Conservation (phyloP, 2,888 invertebrate species). For the Ectemnius cavifrons region DNA sequence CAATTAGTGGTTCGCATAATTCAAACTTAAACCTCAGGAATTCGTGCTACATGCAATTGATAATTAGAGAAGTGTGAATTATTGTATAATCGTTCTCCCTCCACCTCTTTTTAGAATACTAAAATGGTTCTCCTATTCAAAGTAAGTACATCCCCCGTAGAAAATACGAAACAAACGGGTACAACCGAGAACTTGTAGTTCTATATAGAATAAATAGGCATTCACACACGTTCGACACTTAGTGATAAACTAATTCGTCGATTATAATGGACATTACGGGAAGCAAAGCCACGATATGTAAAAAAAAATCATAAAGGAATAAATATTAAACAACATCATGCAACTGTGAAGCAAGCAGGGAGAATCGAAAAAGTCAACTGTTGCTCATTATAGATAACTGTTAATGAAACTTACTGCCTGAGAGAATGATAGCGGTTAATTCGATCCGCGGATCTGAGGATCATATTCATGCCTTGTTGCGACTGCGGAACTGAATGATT, state of each 20-base stretch:
- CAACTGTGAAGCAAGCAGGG: neutral
- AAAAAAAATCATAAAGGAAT: too few species aligned
- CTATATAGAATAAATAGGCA: neutral
- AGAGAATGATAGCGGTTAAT: slow-evolving; percentile 72
- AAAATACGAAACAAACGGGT: too few species aligned
- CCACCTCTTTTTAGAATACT: too few species aligned
- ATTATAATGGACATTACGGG: neutral
- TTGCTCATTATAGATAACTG: slow-evolving; percentile 38
- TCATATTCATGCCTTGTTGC: slow-evolving; percentile 71
- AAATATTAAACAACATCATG: too few species aligned
- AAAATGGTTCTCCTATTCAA: too few species aligned
- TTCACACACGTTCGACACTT: too few species aligned
- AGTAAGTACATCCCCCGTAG: too few species aligned
- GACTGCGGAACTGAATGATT: slow-evolving; percentile 66
- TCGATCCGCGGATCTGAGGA: slow-evolving; percentile 73
- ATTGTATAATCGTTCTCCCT: neutral
- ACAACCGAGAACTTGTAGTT: too few species aligned
- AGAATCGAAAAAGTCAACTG: neutral
- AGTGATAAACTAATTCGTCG: too few species aligned
- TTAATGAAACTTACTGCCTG: slow-evolving; percentile 73
- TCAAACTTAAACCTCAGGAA: slow-evolving; percentile 28
- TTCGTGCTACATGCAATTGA: slow-evolving; percentile 57
- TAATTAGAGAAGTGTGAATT: neutral
- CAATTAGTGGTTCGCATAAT: slow-evolving; percentile 31
- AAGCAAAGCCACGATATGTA: slow-evolving; percentile 6